phyloP scores from a whole-genome alignment of 2,113 vertebrate genomes.

The Colinus virginianus region DNA sequence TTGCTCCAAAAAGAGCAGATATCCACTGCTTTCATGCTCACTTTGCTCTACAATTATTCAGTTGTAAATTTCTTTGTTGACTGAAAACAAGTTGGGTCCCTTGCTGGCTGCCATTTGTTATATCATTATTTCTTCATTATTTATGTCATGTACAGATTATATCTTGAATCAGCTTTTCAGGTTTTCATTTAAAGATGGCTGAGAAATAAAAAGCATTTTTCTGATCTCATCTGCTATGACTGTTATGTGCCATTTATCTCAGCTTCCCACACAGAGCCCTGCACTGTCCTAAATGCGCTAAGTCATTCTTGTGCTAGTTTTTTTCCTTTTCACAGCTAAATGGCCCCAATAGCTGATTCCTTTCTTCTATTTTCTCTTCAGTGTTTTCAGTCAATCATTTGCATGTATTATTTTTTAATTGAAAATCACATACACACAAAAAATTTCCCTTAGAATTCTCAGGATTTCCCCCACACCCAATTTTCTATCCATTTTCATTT shows the following conservation, averaged over 20 bases:
- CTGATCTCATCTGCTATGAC: slow-evolving; percentile 4
- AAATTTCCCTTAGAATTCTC: neutral
- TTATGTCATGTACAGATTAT: neutral
- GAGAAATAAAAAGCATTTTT: neutral
- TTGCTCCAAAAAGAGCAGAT: neutral
- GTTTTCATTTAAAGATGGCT: neutral
- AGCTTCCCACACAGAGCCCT: slow-evolving; percentile 36
- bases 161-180: neutral
- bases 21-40: fast-evolving
- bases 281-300: slow-evolving; percentile 24
- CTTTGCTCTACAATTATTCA: neutral
- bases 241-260: slow-evolving; percentile 40
- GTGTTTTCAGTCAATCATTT: neutral
- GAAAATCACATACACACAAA: neutral
- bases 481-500: neutral
- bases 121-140: neutral
- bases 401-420: neutral
- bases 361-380: slow-evolving; percentile 25
- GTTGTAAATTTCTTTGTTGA: neutral
- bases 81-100: neutral
- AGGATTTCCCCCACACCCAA: neutral
- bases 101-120: fast-evolving
- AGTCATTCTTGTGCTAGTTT: slow-evolving; percentile 21
- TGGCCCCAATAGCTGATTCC: neutral
- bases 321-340: slow-evolving; percentile 23